Evolutionary conservation across 2,888 invertebrate species (phyloP), one percentile per base, ranked within the genome.

Genomic region (Dugesia japonica): DNA sequence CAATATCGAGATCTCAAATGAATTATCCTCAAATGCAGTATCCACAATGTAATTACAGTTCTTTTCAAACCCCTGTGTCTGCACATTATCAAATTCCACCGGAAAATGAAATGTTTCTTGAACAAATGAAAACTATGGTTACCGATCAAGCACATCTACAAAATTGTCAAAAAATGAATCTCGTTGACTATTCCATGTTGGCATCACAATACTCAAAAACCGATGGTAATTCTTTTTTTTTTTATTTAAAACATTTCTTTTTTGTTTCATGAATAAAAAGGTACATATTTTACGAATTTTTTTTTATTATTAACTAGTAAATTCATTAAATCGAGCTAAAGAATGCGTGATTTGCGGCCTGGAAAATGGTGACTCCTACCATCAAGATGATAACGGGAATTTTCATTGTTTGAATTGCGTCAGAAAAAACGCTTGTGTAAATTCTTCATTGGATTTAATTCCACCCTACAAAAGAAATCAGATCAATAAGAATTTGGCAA

Each of bases 41-140:
- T 56, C 38, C 38, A 9, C 56, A 56, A n/a, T 56, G 56, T n/a
- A 56, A 56, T 56, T 56, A 56, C n/a, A 56, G n/a, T n/a, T n/a
- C n/a, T n/a, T n/a, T 56, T 1, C n/a, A n/a, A n/a, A 4, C n/a
- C 1, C n/a, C 56, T 23, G 23, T 23, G 1, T 7, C 20, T 9
- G 17, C 20, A 1, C 56, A 56, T n/a, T 56, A 56, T 56, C n/a
- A 4, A 56, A 56, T 56, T 7, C 56, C 56, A 56, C n/a, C 23
- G 7, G 56, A 56, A 56, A 56, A 56, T n/a, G 4, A n/a, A 56
- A 23, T 56, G 20, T 56, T n/a, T 7, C 1, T 56, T n/a, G 56
- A 56, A 23, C 56, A 56, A 56, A n/a, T 56, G n/a, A 56, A 56
- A 23, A 56, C n/a, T 13, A 56, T 56, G 56, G 20, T 23, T n/a